A percentile compares a stretch with the other conserved stretches of the same genome.
These are phyloP conservation scores for Hyperoplus lanceolatus DNA, from an alignment of 2,797 vertebrate genomes.

Conservation along the genomic window DNA sequence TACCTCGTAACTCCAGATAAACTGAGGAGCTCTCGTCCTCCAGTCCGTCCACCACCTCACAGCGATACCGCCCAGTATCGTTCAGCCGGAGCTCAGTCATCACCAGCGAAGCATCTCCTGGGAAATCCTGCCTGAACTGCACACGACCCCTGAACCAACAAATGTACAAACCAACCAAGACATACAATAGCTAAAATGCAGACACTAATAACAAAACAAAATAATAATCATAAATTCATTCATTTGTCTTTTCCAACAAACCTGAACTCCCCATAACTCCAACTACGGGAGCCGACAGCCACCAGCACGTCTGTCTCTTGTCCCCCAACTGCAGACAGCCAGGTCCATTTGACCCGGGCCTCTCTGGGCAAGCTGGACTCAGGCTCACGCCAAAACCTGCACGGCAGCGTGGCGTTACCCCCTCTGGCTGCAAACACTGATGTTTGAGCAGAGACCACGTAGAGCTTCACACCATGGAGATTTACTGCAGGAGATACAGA, in stretches of 20 bases:
- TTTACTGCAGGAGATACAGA: slow-evolving; percentile 63
- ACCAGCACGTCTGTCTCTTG: slow-evolving; percentile 88
- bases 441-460: slow-evolving; percentile 83
- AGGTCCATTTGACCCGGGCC: slow-evolving; percentile 91
- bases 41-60: slow-evolving; percentile 91
- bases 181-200: background rate
- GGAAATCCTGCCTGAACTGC: slow-evolving; percentile 69
- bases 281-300: slow-evolving; percentile 78
- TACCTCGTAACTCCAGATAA: slow-evolving; percentile 88
- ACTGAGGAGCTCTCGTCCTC: slow-evolving; percentile 88
- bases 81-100: slow-evolving; percentile 83
- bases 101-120: slow-evolving; percentile 83
- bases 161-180: background rate
- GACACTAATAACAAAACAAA: background rate
- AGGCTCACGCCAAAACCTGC: slow-evolving; percentile 86
- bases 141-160: slow-evolving; percentile 79
- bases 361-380: slow-evolving; percentile 66
- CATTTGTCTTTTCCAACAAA: slow-evolving; percentile 11
- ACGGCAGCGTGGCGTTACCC: slow-evolving; percentile 87
- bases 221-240: background rate
- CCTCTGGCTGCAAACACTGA: slow-evolving; percentile 82
- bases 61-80: slow-evolving; percentile 89
- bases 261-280: slow-evolving; percentile 86
- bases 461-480: slow-evolving; percentile 83
- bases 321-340: slow-evolving; percentile 82